Evolutionary conservation across 2,797 vertebrate species (phyloP).

Genomic region (Labeo calbasu): DNA sequence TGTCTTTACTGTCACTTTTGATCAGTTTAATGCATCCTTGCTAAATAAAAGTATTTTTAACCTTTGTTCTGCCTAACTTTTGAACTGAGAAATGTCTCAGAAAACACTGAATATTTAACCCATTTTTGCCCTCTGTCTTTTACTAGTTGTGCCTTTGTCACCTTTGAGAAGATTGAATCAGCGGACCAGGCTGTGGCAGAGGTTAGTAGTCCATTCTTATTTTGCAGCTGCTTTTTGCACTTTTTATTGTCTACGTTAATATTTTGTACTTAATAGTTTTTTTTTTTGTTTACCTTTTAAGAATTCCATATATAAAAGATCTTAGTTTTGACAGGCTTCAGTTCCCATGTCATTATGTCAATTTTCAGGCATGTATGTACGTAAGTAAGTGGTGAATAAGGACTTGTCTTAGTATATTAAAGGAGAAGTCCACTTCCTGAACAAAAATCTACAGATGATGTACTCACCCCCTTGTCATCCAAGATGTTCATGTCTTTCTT

Average conservation of each 20-base stretch:
- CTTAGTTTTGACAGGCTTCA: background rate
- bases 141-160: conserved; percentile 90
- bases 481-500: no score
- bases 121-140: background rate
- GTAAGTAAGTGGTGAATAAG: no score
- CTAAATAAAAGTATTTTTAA: background rate
- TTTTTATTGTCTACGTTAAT: background rate
- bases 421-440: no score
- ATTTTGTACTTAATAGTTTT: background rate
- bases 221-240: background rate
- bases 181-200: conserved; percentile 90
- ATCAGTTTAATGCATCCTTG: background rate
- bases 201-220: conserved; percentile 72
- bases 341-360: background rate
- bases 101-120: background rate
- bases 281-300: background rate
- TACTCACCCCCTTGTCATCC: no score
- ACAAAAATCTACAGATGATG: no score
- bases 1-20: background rate
- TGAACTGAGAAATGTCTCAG: background rate
- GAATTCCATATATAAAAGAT: background rate
- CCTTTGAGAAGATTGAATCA: conserved; percentile 95
- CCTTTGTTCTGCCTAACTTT: no score
- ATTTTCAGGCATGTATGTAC: no score
- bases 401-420: no score